Base-by-base conservation (phyloP, 2,113 vertebrate species). In the Dicaeum eximium region DNA sequence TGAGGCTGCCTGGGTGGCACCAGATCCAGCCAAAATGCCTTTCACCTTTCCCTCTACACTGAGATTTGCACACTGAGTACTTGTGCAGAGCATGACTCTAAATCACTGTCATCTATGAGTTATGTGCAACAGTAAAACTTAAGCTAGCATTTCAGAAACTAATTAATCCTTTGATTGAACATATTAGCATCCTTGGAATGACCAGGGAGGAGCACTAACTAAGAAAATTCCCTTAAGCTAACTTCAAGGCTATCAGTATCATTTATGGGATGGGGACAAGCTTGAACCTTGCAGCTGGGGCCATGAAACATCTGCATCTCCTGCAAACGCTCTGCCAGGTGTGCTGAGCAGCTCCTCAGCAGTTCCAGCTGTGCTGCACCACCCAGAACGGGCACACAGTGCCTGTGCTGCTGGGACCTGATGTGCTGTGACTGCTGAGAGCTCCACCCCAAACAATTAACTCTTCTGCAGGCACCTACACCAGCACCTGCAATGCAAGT, bases 311-410 rank as follows among this genome's bases (percentile, higher is more conserved):
- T 1, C 54, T n/a, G 60, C 35, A 40, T 3, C 21, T 48, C 17
- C 62, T 45, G 31, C 11, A 56, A 71, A 5, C 4, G 17, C 23
- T 9, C 23, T 21, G n/a, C 58, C 71, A 88, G 66, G 19, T 3
- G 11, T 69, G 61, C 62, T 20, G 28, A 42, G 93, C 67, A 30
- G 58, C 86, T 51, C 25, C 71, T 30, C 25, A 30, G 67, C 24
- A 53, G 51, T 3, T 30, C 21, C 70, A 1, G 28, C 42, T 2
- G 1, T 2, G 4, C 58, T n/a, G 40, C 28, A 14, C 37, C 0
- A 0, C 38, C 1, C 4, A 1, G 62, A 3, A 24, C 0, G 0
- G 78, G 45, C 27, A 1, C 57, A 33, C 60, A n/a, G 78, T 15
- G 8, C 71, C 93, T 91, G 80, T 81, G 93, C 90, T 91, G 95